phyloP scores from a whole-genome alignment of 2,888 invertebrate genomes.

The Fragum sueziense region DNA sequence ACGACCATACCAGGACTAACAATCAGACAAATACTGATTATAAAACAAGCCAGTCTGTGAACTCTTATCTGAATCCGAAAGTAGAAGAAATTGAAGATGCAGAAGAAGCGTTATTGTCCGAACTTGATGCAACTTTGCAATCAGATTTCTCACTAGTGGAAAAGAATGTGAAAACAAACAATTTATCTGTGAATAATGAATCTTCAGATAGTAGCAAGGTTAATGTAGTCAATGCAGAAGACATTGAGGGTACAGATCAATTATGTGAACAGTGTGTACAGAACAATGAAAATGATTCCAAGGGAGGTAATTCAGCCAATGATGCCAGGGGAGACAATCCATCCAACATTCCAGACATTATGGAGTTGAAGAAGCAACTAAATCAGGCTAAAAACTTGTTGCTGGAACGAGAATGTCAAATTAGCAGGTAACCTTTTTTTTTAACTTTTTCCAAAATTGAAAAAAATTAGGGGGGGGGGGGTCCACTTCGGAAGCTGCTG shows the following conservation, averaged over 20 bases:
- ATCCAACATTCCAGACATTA: constrained; percentile 47
- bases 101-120: constrained; percentile 73
- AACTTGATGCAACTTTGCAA: constrained; percentile 70
- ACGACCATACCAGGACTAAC: neutral
- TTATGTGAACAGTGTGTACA: constrained; percentile 54
- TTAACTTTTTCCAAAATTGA: too few species aligned
- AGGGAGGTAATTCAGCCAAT: constrained; percentile 28
- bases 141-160: neutral
- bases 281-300: constrained; percentile 37
- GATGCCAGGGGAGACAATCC: constrained; percentile 6
- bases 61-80: neutral
- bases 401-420: constrained; percentile 64
- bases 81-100: constrained; percentile 31
- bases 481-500: too few species aligned
- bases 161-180: neutral
- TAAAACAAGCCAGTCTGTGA: neutral
- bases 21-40: neutral
- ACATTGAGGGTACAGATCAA: neutral
- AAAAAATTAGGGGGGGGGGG: too few species aligned
- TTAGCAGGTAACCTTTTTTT: constrained; percentile 65
- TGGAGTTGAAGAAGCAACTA: constrained; percentile 64
- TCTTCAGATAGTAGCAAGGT: constrained; percentile 7
- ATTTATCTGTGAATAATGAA: neutral
- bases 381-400: constrained; percentile 65
- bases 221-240: neutral